phyloP scores from a whole-genome alignment of 2,113 vertebrate species.

The Coturnix japonica region DNA sequence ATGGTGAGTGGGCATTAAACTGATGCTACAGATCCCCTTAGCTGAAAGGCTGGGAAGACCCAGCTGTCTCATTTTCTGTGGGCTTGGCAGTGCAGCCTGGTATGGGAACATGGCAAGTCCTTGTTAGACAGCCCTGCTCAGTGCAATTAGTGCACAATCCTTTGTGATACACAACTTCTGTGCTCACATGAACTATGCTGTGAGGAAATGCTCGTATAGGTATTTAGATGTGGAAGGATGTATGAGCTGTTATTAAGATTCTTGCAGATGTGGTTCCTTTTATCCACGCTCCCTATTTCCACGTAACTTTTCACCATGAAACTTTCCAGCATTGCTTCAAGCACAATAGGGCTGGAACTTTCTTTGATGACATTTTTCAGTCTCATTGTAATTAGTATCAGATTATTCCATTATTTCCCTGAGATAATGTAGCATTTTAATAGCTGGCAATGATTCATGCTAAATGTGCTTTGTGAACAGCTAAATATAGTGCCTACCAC shows the following conservation, averaged over 20 bases:
- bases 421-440: constrained; percentile 60
- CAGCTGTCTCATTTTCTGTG: background rate
- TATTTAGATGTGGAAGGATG: background rate
- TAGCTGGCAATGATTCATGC: constrained; percentile 56
- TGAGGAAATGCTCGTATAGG: background rate
- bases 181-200: background rate
- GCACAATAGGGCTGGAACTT: background rate
- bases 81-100: rapidly evolving
- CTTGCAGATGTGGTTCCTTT: background rate
- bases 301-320: background rate
- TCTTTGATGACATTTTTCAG: constrained; percentile 30
- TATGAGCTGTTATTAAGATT: background rate
- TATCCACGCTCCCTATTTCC: background rate
- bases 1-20: background rate
- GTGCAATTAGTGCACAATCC: no score
- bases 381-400: background rate
- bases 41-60: background rate
- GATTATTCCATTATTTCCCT: constrained; percentile 60
- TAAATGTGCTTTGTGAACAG: constrained; percentile 39
- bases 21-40: background rate
- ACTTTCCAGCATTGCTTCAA: background rate
- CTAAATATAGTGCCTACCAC: constrained; percentile 57
- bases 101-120: background rate
- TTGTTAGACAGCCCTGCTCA: no score
- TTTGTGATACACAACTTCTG: background rate